A percentile compares a stretch with the other conserved stretches of the same genome.
These are phyloP conservation scores for Drosophila putrida DNA, from an alignment of 2,888 invertebrate genomes.

Conservation along the genomic window DNA sequence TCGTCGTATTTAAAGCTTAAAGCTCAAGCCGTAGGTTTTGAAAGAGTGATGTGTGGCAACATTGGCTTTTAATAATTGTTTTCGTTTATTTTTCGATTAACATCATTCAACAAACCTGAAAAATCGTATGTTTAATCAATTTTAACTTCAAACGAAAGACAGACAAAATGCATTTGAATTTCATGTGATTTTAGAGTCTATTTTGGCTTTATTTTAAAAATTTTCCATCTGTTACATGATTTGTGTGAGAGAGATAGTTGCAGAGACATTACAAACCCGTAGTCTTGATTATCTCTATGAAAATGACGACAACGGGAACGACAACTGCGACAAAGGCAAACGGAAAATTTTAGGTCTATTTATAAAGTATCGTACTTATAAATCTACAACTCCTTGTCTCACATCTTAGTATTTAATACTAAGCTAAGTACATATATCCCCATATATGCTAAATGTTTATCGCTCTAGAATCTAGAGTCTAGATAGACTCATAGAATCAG, in stretches of 20 bases:
- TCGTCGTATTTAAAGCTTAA: not conserved
- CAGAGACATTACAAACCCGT: slow-evolving; percentile 49
- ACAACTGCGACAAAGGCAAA: slow-evolving; percentile 58
- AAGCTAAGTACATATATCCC: slow-evolving; percentile 14
- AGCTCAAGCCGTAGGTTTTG: not conserved
- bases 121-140: slow-evolving; percentile 16
- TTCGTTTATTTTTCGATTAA: slow-evolving; percentile 5
- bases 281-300: slow-evolving; percentile 61
- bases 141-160: not conserved
- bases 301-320: slow-evolving; percentile 28
- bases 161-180: not conserved
- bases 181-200: slow-evolving; percentile 12
- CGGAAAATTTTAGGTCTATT: slow-evolving; percentile 74
- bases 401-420: slow-evolving; percentile 32
- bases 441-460: slow-evolving; percentile 29
- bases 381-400: slow-evolving; percentile 37
- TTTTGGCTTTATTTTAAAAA: slow-evolving; percentile 29
- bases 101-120: not conserved
- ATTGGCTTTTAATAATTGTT: not conserved
- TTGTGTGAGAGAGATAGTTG: slow-evolving; percentile 36
- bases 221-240: slow-evolving; percentile 60
- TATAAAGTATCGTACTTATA: slow-evolving; percentile 49
- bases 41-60: slow-evolving; percentile 2
- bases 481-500: slow-evolving; percentile 14
- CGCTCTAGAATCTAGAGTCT: not conserved